A percentile compares a stretch with the other conserved stretches of the same genome.
These are phyloP conservation scores for Engystomops pustulosus DNA, from an alignment of 2,113 vertebrate genomes.

Conservation along the genomic window DNA sequence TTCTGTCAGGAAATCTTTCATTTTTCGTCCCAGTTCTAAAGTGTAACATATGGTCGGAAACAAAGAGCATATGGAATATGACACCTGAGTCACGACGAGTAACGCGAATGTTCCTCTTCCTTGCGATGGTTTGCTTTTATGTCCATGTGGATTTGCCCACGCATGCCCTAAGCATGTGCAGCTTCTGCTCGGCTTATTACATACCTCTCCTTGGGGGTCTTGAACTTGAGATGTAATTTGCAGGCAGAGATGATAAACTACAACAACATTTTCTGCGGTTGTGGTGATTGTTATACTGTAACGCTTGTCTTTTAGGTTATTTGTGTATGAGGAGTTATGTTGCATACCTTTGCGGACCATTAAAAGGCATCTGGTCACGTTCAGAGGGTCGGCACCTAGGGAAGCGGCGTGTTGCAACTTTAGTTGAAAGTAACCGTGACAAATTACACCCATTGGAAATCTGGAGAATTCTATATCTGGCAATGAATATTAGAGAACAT, in stretches of 20 bases:
- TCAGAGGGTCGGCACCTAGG: not conserved
- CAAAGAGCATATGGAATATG: slow-evolving; percentile 31
- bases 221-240: not conserved
- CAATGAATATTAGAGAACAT: not conserved
- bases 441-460: not conserved
- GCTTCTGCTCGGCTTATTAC: not conserved
- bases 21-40: slow-evolving; percentile 6
- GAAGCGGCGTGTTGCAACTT: not conserved
- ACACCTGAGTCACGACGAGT: slow-evolving; percentile 23
- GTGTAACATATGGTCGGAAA: slow-evolving; percentile 20
- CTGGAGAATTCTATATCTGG: not conserved
- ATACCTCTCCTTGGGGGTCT: slow-evolving; percentile 1
- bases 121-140: slow-evolving; percentile 18
- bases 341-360: not conserved
- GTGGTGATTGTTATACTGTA: not conserved
- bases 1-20: slow-evolving; percentile 19
- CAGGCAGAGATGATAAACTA: not conserved
- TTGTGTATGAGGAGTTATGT: not conserved
- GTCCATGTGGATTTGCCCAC: slow-evolving; percentile 21
- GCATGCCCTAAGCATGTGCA: slow-evolving; percentile 23
- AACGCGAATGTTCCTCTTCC: slow-evolving; percentile 26
- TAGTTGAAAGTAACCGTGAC: not conserved
- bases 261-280: too few relatives aligned
- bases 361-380: not conserved
- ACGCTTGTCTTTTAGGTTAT: not conserved